These are phyloP conservation scores for Crossaster papposus DNA, from an alignment of 53 echinoderm and acorn worm genomes.

Conservation along the genomic window DNA sequence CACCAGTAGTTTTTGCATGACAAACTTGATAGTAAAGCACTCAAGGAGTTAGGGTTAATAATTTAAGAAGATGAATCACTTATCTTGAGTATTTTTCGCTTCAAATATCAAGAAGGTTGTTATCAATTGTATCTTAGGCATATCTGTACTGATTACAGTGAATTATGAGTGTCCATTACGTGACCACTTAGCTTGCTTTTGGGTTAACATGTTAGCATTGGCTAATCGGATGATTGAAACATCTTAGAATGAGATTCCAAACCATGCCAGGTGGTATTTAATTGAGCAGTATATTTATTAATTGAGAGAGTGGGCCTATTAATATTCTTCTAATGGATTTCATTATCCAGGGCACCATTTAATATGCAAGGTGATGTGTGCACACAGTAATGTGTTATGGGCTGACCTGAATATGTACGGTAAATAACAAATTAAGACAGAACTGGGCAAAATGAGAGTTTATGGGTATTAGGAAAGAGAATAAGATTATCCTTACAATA, in stretches of 20 bases:
- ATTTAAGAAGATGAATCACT: not conserved
- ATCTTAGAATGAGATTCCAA: conserved; percentile 19
- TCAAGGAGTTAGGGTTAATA: too few species aligned
- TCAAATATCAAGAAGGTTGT: not conserved
- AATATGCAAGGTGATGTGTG: not conserved
- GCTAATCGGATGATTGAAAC: conserved; percentile 22
- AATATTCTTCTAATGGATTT: conserved; percentile 49
- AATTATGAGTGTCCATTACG: not conserved
- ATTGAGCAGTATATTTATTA: conserved; percentile 26
- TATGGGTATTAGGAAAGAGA: too few species aligned
- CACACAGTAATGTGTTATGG: too few species aligned
- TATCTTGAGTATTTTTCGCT: not conserved
- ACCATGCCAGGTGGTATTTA: conserved; percentile 35
- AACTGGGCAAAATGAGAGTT: too few species aligned
- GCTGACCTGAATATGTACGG: too few species aligned
- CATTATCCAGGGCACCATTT: conserved; percentile 38
- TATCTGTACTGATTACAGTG: not conserved
- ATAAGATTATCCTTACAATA: too few species aligned
- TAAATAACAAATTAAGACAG: too few species aligned
- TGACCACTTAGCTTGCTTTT: not conserved
- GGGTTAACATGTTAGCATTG: not conserved
- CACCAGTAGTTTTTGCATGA: too few species aligned
- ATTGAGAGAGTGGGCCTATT: conserved; percentile 53
- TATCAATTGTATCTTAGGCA: not conserved
- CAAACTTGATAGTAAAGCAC: too few species aligned